Percentiles rank a stretch among this genome's conserved stretches.
phyloP scores from a whole-genome alignment of 2,888 invertebrate genomes.

The Orgyia antiqua region DNA sequence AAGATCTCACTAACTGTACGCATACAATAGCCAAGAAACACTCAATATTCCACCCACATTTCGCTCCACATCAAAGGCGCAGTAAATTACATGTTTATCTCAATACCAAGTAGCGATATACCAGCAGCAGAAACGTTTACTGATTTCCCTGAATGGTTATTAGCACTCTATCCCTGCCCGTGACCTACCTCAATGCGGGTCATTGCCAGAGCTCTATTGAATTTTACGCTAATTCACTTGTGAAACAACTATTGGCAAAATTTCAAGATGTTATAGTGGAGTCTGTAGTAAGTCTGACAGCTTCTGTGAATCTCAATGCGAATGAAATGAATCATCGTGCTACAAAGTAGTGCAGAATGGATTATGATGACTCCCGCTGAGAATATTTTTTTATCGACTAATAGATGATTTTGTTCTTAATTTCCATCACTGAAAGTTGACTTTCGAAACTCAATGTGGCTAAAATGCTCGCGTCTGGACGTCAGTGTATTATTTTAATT shows the following conservation, averaged over 20 bases:
- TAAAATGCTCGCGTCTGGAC: conserved; percentile 34
- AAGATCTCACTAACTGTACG: conserved; percentile 30
- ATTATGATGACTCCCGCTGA: conserved; percentile 47
- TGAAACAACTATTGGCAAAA: conserved; percentile 72
- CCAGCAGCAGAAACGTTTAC: conserved; percentile 13
- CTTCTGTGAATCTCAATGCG: conserved; percentile 28
- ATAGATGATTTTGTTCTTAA: conserved; percentile 29
- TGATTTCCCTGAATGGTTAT: conserved; percentile 22
- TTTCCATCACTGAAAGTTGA: conserved; percentile 36
- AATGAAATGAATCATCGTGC: conserved; percentile 55
- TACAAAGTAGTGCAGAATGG: conserved; percentile 25
- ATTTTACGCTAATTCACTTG: conserved; percentile 69
- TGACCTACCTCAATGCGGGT: conserved; percentile 68
- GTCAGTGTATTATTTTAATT: conserved; percentile 46
- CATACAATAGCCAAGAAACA: conserved; percentile 23
- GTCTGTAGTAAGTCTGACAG: conserved; percentile 74
- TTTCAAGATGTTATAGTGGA: conserved; percentile 61
- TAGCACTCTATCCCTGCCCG: conserved; percentile 47
- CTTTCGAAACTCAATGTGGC: conserved; percentile 28
- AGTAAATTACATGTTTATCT: conserved; percentile 42
- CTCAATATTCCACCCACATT: conserved; percentile 42
- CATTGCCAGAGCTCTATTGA: conserved; percentile 59
- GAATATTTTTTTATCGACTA: conserved; percentile 33
- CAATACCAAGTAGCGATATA: conserved; percentile 27
- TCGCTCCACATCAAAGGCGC: conserved; percentile 37